Conservation (phyloP, 2,113 vertebrate genomes). For the Apteryx mantelli region DNA sequence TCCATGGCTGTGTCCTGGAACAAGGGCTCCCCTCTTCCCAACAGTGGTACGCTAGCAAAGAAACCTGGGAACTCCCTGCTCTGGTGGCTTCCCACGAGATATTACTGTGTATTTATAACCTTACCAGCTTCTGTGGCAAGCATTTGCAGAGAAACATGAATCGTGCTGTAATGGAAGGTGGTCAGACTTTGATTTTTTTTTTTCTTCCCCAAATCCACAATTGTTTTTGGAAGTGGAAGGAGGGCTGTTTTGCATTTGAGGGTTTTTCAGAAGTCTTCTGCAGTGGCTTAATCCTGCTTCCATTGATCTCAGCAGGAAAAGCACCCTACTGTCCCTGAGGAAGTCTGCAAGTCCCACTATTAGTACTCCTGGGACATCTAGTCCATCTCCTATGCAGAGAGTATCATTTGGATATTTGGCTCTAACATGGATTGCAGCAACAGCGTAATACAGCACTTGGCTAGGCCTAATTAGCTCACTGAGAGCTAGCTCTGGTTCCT, state of each 20-base stretch:
- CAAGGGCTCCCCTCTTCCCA: neutral
- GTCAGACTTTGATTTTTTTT: neutral
- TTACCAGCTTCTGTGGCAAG: neutral
- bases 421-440: too few relatives aligned
- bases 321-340: neutral
- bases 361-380: neutral
- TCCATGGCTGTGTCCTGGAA: neutral
- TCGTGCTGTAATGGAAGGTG: neutral
- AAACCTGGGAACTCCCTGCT: neutral
- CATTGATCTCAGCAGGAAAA: neutral
- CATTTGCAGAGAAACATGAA: fast-evolving
- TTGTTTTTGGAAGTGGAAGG: neutral
- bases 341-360: neutral
- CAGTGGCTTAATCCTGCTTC: neutral
- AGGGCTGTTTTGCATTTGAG: neutral
- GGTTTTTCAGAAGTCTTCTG: neutral
- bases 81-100: fast-evolving
- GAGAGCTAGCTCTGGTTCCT: neutral
- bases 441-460: neutral
- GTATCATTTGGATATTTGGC: neutral
- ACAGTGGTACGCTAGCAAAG: neutral
- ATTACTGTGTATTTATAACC: neutral
- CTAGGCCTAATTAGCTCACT: neutral
- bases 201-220: neutral
- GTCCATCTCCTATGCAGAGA: neutral